Conservation (phyloP, 1,140 invertebrate genomes). For the Pseudomyrmex gracilis region DNA sequence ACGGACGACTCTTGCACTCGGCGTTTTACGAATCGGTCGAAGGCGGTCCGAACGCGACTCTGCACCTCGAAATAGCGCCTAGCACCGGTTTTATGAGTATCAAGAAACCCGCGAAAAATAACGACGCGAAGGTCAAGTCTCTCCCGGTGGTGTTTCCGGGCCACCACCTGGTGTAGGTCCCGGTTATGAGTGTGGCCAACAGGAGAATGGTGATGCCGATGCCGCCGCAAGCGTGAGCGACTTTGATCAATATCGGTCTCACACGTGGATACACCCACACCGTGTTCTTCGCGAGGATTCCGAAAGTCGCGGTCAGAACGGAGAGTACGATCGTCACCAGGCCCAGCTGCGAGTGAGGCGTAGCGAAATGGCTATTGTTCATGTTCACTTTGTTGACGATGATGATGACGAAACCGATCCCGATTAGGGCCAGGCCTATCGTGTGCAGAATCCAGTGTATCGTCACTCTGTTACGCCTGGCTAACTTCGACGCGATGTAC, state of each 20-base stretch:
- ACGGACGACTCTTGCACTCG: neutral
- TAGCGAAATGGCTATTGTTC: slow-evolving; percentile 74
- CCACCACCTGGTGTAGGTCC: slow-evolving; percentile 79
- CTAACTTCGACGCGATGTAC: slow-evolving; percentile 69
- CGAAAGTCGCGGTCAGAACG: slow-evolving; percentile 71
- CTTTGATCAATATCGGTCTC: slow-evolving; percentile 78
- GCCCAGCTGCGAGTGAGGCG: slow-evolving; percentile 78
- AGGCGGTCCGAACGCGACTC: slow-evolving; percentile 73
- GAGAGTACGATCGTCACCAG: slow-evolving; percentile 77
- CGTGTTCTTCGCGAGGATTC: slow-evolving; percentile 80
- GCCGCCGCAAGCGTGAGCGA: slow-evolving; percentile 79
- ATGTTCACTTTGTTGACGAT: slow-evolving; percentile 77
- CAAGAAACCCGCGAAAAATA: slow-evolving; percentile 78
- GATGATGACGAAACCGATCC: slow-evolving; percentile 79
- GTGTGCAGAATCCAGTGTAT: slow-evolving; percentile 81
- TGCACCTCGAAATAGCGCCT: slow-evolving; percentile 75
- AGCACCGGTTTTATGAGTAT: slow-evolving; percentile 80
- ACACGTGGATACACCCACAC: slow-evolving; percentile 80
- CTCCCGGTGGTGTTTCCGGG: slow-evolving; percentile 69
- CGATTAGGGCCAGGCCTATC: slow-evolving; percentile 74
- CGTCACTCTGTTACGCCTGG: slow-evolving; percentile 73
- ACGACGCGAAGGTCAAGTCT: slow-evolving; percentile 74
- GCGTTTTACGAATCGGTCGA: slow-evolving; percentile 48
- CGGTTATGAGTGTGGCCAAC: slow-evolving; percentile 79
- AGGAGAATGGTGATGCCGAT: slow-evolving; percentile 77